Evolutionary conservation across 2,113 vertebrate genomes (phyloP), one percentile per base, ranked within the genome.

Genomic region (Alligator mississippiensis): DNA sequence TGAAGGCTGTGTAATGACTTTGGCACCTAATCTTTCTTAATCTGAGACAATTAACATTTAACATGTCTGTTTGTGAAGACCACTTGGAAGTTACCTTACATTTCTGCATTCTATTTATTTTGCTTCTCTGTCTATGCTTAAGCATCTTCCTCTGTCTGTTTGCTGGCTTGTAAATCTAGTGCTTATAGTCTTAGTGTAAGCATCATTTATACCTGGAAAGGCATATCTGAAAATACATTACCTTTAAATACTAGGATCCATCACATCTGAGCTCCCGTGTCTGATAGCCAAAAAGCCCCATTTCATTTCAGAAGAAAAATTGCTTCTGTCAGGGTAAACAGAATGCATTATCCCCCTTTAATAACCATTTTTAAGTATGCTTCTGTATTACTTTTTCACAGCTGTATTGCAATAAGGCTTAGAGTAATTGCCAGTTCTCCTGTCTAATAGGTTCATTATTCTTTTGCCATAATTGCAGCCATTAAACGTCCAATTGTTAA

Each of bases 401-500:
- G 97, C 98, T 98, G 98, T 98, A 98, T 98, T 98, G 97, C 98
- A 98, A 98, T 98, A 98, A 98, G 97, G 96, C 84, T 96, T 95
- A 98, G 98, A 98, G 96, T 98, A 98, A 98, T 98, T 98, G 98
- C 98, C 97, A 98, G 97, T 97, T 98, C 97, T 98, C 97, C 98
- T 97, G 92, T 96, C 97, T 98, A 98, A 98, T 98, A 98, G 98
- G 97, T 98, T 98, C 98, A 98, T 98, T 98, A 98, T 98, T 98
- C 98, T 98, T 98, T 97, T 97, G 89, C 97, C 97, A 97, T 98
- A 99, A 99, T 98, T 98, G 98, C 98, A 98, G 98, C 97, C 97
- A 98, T 98, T 98, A 98, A 98, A 97, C 54, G 98, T 98, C 98
- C 97, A 98, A 98, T 98, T 98, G 97, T 98, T 98, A 98, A 96